Evolutionary conservation across 2,113 vertebrate species (phyloP).

Genomic region (Pitta sordida): DNA sequence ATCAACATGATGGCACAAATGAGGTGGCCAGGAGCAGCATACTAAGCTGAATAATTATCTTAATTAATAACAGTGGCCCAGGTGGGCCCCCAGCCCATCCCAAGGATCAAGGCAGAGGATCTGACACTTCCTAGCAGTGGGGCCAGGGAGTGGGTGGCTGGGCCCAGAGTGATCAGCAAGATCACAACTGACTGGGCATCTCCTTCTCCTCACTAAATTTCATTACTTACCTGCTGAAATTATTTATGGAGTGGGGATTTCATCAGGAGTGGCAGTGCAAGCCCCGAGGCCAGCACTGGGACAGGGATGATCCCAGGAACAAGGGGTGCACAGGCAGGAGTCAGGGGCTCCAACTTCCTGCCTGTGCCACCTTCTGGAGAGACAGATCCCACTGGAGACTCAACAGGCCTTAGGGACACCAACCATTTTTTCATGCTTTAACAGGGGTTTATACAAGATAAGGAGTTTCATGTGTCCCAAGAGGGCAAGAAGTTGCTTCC

Average conservation of each 20-base stretch:
- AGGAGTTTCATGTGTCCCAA: fast-evolving
- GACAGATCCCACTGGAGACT: background rate
- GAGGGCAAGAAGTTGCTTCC: background rate
- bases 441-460: background rate
- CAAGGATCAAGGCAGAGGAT: background rate
- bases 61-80: background rate
- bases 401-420: background rate
- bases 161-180: background rate
- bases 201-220: constrained; percentile 44
- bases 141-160: background rate
- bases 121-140: background rate
- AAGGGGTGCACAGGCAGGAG: background rate
- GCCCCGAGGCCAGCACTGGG: too few species aligned
- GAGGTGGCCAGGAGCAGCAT: background rate
- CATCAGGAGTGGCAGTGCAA: background rate
- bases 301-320: fast-evolving
- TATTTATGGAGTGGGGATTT: background rate
- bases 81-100: background rate
- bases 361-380: background rate
- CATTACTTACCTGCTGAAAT: constrained; percentile 53
- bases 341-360: fast-evolving
- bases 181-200: background rate
- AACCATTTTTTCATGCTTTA: background rate
- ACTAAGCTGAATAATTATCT: constrained; percentile 6
- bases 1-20: background rate